Conservation (phyloP, 1,140 invertebrate species). For the Drosophila pallidifrons region DNA sequence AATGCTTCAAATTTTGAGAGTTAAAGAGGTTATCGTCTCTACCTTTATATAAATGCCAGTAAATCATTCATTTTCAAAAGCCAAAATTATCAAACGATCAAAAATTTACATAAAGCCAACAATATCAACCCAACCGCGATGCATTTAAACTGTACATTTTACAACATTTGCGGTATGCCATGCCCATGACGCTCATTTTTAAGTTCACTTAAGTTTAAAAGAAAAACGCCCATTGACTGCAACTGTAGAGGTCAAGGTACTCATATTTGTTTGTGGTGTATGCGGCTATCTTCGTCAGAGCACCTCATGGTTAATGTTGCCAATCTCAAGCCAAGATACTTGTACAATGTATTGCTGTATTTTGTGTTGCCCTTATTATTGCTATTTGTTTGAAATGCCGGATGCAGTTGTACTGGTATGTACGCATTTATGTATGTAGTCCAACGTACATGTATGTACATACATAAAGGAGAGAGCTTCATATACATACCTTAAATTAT, state of each 20-base stretch:
- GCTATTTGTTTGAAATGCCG: slow-evolving; percentile 14
- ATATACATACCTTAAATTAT: no score
- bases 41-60: slow-evolving; percentile 35
- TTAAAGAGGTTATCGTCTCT: slow-evolving; percentile 42
- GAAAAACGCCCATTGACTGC: slow-evolving; percentile 56
- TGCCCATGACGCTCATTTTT: slow-evolving; percentile 38
- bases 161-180: slow-evolving; percentile 14
- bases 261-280: slow-evolving; percentile 28
- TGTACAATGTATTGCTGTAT: not conserved
- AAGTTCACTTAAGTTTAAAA: slow-evolving; percentile 57
- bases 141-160: slow-evolving; percentile 1
- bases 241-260: slow-evolving; percentile 64
- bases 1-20: not conserved
- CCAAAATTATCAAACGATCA: slow-evolving; percentile 19
- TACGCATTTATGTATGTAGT: not conserved
- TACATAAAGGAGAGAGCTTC: not conserved
- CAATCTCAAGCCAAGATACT: slow-evolving; percentile 1
- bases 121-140: slow-evolving; percentile 32
- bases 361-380: slow-evolving; percentile 30
- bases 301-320: slow-evolving; percentile 22
- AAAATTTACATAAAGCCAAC: slow-evolving; percentile 63
- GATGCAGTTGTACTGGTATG: slow-evolving; percentile 5
- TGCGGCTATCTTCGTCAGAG: slow-evolving; percentile 12
- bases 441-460: not conserved
- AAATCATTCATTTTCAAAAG: slow-evolving; percentile 49